phyloP scores from a whole-genome alignment of 2,797 vertebrate genomes.

The Schizopygopsis pylzovi region DNA sequence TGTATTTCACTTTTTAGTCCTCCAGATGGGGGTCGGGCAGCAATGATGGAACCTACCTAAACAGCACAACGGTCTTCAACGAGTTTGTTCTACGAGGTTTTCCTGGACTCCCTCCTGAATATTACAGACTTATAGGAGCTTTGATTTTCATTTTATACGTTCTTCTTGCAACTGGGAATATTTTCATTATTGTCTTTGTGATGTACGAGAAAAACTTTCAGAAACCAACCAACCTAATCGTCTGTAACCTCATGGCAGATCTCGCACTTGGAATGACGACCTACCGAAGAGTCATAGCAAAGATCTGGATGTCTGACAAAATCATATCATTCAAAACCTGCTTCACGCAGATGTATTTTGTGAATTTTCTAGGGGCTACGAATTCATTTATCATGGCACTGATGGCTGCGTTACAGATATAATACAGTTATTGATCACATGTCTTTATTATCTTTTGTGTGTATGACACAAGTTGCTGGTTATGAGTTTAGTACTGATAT shows the following conservation, averaged over 20 bases:
- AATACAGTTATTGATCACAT: constrained; percentile 61
- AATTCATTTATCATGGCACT: constrained; percentile 68
- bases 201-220: constrained; percentile 66
- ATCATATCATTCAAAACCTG: constrained; percentile 66
- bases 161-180: constrained; percentile 69
- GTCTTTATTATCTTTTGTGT: constrained; percentile 64
- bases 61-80: constrained; percentile 59
- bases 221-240: constrained; percentile 72
- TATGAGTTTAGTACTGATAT: constrained; percentile 47
- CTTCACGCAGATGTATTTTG: constrained; percentile 73
- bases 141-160: constrained; percentile 66
- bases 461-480: neutral
- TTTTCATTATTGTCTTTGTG: constrained; percentile 69
- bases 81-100: constrained; percentile 75
- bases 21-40: constrained; percentile 9
- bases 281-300: constrained; percentile 71
- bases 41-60: constrained; percentile 21
- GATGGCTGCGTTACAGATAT: constrained; percentile 54
- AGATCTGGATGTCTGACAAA: constrained; percentile 70
- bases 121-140: constrained; percentile 58
- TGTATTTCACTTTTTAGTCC: neutral
- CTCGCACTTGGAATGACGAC: constrained; percentile 69
- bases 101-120: constrained; percentile 65
- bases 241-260: constrained; percentile 72
- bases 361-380: constrained; percentile 70